Evolutionary conservation across 1,140 invertebrate genomes (phyloP).

Genomic region (Drosophila sturtevanti): DNA sequence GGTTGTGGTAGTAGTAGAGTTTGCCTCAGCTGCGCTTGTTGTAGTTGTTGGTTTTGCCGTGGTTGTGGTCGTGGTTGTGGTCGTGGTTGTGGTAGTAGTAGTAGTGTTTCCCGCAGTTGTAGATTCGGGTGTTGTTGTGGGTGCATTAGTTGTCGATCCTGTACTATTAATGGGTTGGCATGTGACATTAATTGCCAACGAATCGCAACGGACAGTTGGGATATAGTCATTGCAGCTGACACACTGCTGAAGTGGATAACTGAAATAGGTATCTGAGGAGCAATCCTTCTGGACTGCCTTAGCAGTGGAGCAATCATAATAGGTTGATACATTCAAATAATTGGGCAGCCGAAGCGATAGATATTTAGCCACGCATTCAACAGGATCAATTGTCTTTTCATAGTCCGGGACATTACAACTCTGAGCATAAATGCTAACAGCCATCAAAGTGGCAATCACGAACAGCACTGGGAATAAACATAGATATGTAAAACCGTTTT

Average conservation of each 20-base stretch:
- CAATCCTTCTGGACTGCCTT: neutral
- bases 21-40: neutral
- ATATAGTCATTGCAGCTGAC: slow-evolving; percentile 29
- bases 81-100: neutral
- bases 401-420: slow-evolving; percentile 30
- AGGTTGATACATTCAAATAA: slow-evolving; percentile 46
- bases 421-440: slow-evolving; percentile 29
- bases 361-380: slow-evolving; percentile 10
- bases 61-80: slow-evolving; percentile 1
- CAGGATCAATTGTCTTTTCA: slow-evolving; percentile 15
- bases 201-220: slow-evolving; percentile 35
- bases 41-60: slow-evolving; percentile 1
- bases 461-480: slow-evolving; percentile 47
- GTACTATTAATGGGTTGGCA: slow-evolving; percentile 19
- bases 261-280: slow-evolving; percentile 19
- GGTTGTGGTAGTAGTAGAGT: neutral
- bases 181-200: neutral
- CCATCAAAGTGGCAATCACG: slow-evolving; percentile 49
- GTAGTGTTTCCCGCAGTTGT: neutral
- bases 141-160: neutral
- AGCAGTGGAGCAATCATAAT: slow-evolving; percentile 21
- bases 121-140: neutral
- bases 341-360: slow-evolving; percentile 38
- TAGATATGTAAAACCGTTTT: neutral
- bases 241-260: slow-evolving; percentile 39